Evolutionary conservation across 2,797 vertebrate genomes (phyloP), one percentile per base, ranked within the genome.

Genomic region (Sparus aurata): DNA sequence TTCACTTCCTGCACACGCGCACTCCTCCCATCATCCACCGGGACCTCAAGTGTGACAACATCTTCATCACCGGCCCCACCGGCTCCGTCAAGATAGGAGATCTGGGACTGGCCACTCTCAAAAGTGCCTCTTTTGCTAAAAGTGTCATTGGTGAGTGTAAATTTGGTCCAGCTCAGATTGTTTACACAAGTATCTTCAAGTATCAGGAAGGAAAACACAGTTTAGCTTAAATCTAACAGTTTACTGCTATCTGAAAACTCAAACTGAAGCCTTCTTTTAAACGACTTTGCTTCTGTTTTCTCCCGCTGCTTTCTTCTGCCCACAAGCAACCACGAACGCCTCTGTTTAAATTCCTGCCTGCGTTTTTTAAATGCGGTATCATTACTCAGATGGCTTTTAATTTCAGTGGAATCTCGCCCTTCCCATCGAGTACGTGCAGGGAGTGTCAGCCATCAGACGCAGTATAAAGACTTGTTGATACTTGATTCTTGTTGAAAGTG

Each of bases 21-120:
- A 95, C 96, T 0, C 98, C 98, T 57, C 98, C 98, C 80, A 99
- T 99, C 93, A 97, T 99, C 91, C 98, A 99, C 89, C 96, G 98
- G 0, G 98, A 99, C 92, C 96, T 99, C 91, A 99, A 99, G 92
- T 99, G 98, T 0, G 98, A 99, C 95, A 99, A 99, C 88, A 98
- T 99, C 92, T 99, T 99, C 94, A 99, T 99, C 94, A 99, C 98
- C 0, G 98, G 98, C 43, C 98, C 98, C 84, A 98, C 97, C 0
- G 98, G 98, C 86, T 99, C 98, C 0, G 98, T 99, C 58, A 99
- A 99, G 94, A 99, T 99, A 0, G 98, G 98, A 2, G 98, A 99
- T 87, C 94, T 99, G 82, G 98, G 98, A 4, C 93, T 99, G 87
- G 98, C 98, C 89, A 99, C 98, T 0, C 97, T 99, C 73, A 99